These are phyloP conservation scores for Sphyrna mokarran DNA, from an alignment of 2,113 vertebrate species.

Conservation along the genomic window DNA sequence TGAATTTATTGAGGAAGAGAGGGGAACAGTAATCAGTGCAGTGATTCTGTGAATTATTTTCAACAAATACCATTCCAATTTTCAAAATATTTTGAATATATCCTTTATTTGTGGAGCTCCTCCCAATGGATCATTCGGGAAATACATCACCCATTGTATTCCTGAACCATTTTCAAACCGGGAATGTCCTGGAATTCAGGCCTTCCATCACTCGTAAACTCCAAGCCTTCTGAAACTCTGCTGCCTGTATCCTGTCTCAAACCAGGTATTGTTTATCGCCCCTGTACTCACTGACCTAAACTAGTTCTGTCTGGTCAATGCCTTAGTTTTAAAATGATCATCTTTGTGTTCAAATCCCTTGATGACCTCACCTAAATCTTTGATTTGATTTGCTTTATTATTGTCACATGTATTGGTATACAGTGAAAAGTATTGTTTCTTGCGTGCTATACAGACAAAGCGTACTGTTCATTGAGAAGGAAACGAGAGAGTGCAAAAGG, in stretches of 20 bases:
- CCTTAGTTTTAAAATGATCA: not conserved
- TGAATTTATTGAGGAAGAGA: not conserved
- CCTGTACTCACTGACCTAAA: not conserved
- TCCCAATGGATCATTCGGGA: slow-evolving; percentile 23
- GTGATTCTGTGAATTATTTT: not conserved
- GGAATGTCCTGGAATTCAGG: not conserved
- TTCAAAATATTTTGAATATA: slow-evolving; percentile 7
- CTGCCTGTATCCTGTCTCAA: not conserved
- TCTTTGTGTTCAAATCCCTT: not conserved
- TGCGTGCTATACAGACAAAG: no score
- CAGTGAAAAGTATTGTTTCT: no score
- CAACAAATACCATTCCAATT: not conserved
- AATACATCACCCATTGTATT: not conserved
- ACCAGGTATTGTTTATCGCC: not conserved
- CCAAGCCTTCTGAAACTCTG: not conserved
- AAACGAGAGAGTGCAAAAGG: no score
- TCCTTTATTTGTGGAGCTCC: slow-evolving; percentile 30
- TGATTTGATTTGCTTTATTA: no score
- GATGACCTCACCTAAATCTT: not conserved
- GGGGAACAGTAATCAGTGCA: slow-evolving; percentile 11
- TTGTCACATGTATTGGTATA: no score
- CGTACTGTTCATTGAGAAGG: no score
- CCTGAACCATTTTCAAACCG: not conserved
- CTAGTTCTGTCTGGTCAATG: not conserved
- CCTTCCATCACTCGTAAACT: not conserved